Evolutionary conservation across 2,888 invertebrate genomes (phyloP), one percentile per base, ranked within the genome.

Genomic region (Oscheius myriophilus): DNA sequence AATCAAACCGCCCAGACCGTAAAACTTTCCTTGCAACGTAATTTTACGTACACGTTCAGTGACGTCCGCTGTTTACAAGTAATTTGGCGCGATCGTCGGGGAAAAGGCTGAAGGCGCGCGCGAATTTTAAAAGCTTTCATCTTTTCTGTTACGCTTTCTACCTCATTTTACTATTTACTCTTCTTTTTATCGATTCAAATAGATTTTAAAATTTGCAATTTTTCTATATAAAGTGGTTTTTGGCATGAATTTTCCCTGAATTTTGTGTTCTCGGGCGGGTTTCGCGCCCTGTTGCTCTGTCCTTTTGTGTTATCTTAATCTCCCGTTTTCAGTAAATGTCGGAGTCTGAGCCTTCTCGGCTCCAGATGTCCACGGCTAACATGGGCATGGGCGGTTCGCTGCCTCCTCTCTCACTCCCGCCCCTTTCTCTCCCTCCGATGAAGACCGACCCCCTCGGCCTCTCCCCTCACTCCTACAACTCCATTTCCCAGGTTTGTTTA

Each of bases 261-360:
- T 18, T 16, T 1, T 23, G 18, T 49, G 12, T 41, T 12, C 43
- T 57, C 21, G 6, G 26, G 14, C 26, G n/a, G 2, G 3, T 54
- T 14, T 25, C 25, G n/a, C 33, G 3, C 33, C 2, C 26, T 26
- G 26, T 55, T 25, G 51, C 6, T 33, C 41, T 55, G 9, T 21
- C n/a, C 18, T 18, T 26, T 49, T 46, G 26, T 49, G 6, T 39
- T 61, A 12, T 26, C n/a, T 23, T 33, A 26, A 16, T 14, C 2
- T 46, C 23, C 39, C 6, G 25, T 21, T 49, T 65, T 54, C 33
- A 65, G 65, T 49, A 43, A 25, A 65, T 65, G 65, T 55, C 65
- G 26, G 65, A 65, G 18, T 39, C 65, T 26, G 65, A 65, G 65
- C 65, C 65, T 11, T 65, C 65, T n/a, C 23, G 65, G 65, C 65